A percentile compares a stretch with the other conserved stretches of the same genome.
Evolutionary conservation across 2,113 vertebrate species (phyloP).

Genomic region (Saguinus imperator): DNA sequence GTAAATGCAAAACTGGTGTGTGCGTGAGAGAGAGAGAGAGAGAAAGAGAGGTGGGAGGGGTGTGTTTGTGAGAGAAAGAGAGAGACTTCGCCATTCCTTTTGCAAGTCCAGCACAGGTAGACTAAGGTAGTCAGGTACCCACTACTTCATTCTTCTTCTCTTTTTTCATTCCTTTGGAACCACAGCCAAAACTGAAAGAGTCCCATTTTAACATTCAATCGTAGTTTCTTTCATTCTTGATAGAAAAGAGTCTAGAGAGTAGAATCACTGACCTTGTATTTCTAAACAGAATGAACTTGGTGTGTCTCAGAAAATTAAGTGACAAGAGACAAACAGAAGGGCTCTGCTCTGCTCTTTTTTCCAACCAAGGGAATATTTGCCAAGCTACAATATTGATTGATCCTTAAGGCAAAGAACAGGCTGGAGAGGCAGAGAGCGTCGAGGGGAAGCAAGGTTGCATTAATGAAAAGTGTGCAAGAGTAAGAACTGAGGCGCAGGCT

Average conservation of each 20-base stretch:
- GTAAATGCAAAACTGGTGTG: background rate
- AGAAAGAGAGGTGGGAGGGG: no score
- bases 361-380: slow-evolving; percentile 33
- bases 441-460: background rate
- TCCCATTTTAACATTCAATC: slow-evolving; percentile 41
- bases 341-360: slow-evolving; percentile 34
- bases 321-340: slow-evolving; percentile 49
- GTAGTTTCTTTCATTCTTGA: slow-evolving; percentile 34
- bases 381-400: background rate
- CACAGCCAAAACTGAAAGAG: background rate
- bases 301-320: slow-evolving; percentile 71
- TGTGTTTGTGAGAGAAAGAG: background rate
- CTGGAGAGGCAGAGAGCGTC: background rate
- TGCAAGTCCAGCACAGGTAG: background rate
- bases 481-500: background rate
- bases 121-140: background rate
- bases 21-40: background rate
- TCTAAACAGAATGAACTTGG: slow-evolving; percentile 66
- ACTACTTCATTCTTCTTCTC: background rate
- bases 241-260: slow-evolving; percentile 36
- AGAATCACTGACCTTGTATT: slow-evolving; percentile 55
- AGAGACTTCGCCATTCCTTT: background rate
- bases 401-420: background rate
- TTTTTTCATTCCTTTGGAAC: background rate
- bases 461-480: background rate